A percentile compares a stretch with the other conserved stretches of the same genome.
Evolutionary conservation across 2,888 invertebrate genomes (phyloP).

Genomic region (Eurytoma californica): DNA sequence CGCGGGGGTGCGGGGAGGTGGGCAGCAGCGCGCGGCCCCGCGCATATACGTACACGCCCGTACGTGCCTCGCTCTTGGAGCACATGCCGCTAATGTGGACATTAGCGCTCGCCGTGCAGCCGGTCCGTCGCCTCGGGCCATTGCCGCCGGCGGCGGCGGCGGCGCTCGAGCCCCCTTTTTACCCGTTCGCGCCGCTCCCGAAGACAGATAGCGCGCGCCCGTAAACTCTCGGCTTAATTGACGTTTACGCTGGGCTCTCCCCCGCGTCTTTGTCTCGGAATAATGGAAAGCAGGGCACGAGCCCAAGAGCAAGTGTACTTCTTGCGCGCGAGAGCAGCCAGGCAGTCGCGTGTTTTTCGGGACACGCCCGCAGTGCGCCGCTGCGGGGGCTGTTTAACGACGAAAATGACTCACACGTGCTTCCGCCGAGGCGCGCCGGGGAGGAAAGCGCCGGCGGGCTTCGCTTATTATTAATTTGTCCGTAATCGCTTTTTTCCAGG

Average conservation of each 20-base stretch:
- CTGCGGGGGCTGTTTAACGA: slow-evolving; percentile 39
- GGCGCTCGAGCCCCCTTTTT: not conserved
- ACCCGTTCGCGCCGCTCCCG: slow-evolving; percentile 37
- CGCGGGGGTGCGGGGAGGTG: not conserved
- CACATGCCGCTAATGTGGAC: slow-evolving; percentile 72
- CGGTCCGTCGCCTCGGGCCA: slow-evolving; percentile 47
- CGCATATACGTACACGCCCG: not conserved
- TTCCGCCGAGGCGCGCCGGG: slow-evolving; percentile 53
- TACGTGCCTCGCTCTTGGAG: slow-evolving; percentile 64
- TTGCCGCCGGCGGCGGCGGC: slow-evolving; percentile 23
- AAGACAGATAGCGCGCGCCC: slow-evolving; percentile 48
- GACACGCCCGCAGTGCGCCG: slow-evolving; percentile 11
- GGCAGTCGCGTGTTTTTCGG: slow-evolving; percentile 3
- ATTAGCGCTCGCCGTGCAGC: slow-evolving; percentile 56
- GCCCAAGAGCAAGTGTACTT: not conserved
- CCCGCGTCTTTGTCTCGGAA: slow-evolving; percentile 43
- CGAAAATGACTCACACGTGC: slow-evolving; percentile 53
- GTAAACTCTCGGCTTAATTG: slow-evolving; percentile 47
- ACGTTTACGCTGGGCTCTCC: slow-evolving; percentile 43
- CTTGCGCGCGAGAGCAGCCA: not conserved
- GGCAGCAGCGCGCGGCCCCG: not conserved
- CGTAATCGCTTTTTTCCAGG: slow-evolving; percentile 32
- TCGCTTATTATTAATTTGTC: slow-evolving; percentile 51
- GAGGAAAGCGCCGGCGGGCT: slow-evolving; percentile 55
- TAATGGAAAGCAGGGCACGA: slow-evolving; percentile 34